Evolutionary conservation across 1,140 invertebrate species (phyloP), one percentile per base, ranked within the genome.

Genomic region (Anthonomus grandis): DNA sequence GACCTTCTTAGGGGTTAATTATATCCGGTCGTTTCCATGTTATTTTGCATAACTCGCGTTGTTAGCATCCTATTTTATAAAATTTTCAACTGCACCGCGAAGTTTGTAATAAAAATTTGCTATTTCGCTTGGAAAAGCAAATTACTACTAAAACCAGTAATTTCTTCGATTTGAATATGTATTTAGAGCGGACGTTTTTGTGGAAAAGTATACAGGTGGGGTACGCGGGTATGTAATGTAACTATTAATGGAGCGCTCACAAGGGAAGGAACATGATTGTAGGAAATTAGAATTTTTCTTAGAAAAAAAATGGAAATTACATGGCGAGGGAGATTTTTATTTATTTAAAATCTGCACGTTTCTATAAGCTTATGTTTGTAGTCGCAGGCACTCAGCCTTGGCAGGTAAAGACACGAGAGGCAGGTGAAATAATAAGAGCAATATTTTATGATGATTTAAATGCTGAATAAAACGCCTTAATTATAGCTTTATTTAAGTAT

Each of bases 1-100:
- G 50, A 44, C 48, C 48, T 37, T 51, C 37, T 51, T 38, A 53
- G 23, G 44, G 52, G 42, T 55, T 55, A 55, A 55, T 55, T 55
- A 55, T 18, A 22, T 31, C 31, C 42, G 22, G 22, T 15, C 48
- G 34, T 38, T 42, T 46, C 34, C 31, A 47, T 46, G 23, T 47
- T 47, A 55, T 37, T 53, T 42, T 47, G 48, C 34, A 51, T 49
- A 46, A 18, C 10, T 21, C 21, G 31, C 4, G 9, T 15, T 39
- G 19, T 24, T 51, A 24, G 48, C 48, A 39, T 51, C 24, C 36
- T 15, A 51, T 51, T 44, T 37, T 48, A 36, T 39, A 13, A 37
- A 55, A 46, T 37, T 55, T 37, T 47, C 42, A 38, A 42, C 23
- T 44, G 39, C 23, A 21, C 34, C 19, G 10, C 15, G 4, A 44